Percentiles rank a stretch among this genome's conserved stretches.
Evolutionary conservation across 2,113 vertebrate genomes (phyloP).

Genomic region (Myiozetetes cayanensis): DNA sequence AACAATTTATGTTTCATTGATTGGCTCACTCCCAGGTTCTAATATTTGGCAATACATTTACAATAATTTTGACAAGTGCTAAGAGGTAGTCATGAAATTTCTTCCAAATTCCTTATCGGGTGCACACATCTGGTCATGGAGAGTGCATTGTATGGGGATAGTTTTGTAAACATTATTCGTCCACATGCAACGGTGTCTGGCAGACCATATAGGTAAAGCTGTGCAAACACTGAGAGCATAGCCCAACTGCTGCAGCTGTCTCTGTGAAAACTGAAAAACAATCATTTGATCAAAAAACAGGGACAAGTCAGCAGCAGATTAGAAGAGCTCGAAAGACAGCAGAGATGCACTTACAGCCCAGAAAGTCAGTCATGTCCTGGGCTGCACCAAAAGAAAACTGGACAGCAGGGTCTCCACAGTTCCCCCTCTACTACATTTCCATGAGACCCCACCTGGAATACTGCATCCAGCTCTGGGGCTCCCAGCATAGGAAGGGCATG

Average conservation of each 20-base stretch:
- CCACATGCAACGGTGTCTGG: neutral
- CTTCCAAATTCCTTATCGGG: neutral
- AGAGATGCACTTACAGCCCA: neutral
- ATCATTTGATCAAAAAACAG: neutral
- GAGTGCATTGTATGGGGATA: neutral
- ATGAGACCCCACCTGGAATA: neutral
- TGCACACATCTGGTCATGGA: neutral
- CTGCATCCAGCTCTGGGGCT: neutral
- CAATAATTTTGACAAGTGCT: neutral
- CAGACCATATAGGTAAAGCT: neutral
- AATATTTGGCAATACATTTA: neutral
- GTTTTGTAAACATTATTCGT: neutral
- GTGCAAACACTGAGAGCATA: neutral
- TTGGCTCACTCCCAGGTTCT: neutral
- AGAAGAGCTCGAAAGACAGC: neutral
- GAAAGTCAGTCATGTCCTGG: neutral
- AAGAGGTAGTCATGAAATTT: neutral
- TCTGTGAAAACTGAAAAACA: neutral
- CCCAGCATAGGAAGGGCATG: accelerated
- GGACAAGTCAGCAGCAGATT: neutral
- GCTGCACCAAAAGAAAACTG: neutral
- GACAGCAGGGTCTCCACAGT: too few relatives aligned
- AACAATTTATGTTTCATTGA: neutral
- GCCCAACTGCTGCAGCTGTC: neutral
- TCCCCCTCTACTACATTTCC: accelerated